phyloP scores from a whole-genome alignment of 2,113 vertebrate species.

The Mastomys natalensis region DNA sequence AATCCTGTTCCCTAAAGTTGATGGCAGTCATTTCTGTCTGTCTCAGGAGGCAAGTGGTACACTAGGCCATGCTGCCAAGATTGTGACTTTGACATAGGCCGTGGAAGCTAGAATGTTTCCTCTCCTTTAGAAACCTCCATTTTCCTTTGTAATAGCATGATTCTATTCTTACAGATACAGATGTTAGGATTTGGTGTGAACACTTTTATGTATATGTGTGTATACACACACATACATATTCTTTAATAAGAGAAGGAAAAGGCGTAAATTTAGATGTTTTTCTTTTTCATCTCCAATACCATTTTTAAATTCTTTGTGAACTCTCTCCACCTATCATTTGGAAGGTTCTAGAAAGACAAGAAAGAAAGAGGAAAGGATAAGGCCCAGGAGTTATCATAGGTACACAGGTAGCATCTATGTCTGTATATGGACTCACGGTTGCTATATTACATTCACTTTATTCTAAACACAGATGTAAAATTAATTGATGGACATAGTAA shows the following conservation, averaged over 20 bases:
- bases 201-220: background rate
- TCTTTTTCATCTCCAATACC: background rate
- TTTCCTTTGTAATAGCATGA: background rate
- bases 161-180: background rate
- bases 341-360: background rate
- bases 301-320: background rate
- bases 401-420: background rate
- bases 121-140: background rate
- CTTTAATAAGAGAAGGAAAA: slow-evolving; percentile 3
- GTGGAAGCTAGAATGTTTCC: background rate
- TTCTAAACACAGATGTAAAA: background rate
- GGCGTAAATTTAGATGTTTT: background rate
- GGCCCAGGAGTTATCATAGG: background rate
- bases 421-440: background rate
- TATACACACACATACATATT: background rate
- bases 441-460: background rate
- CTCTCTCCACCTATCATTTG: background rate
- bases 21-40: background rate
- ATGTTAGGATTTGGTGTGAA: background rate
- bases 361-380: background rate
- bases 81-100: background rate
- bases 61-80: background rate
- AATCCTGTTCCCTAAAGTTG: background rate
- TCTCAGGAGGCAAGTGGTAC: background rate
- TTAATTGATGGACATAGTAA: background rate